phyloP scores from a whole-genome alignment of 2,113 vertebrate species.

The Oryzias woworae region DNA sequence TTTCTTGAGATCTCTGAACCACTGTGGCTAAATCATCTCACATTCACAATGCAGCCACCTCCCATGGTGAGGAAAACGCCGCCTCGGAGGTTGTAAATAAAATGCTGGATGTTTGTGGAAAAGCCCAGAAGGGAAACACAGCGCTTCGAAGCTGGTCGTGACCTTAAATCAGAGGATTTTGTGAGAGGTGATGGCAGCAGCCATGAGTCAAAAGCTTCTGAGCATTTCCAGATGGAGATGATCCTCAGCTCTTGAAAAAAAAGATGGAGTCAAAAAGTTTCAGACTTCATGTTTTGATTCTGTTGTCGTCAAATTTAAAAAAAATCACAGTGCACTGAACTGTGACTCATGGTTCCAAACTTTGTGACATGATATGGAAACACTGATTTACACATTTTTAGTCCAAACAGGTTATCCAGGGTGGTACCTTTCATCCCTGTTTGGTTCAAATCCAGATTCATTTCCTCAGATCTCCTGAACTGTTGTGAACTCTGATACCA shows the following conservation, averaged over 20 bases:
- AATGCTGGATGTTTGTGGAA: conserved; percentile 65
- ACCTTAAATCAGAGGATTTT: conserved; percentile 73
- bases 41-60: conserved; percentile 28
- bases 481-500: too few species aligned
- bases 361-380: too few species aligned
- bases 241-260: conserved; percentile 32
- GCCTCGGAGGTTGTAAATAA: conserved; percentile 73
- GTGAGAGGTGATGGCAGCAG: conserved; percentile 62
- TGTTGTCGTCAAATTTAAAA: too few species aligned
- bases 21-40: conserved; percentile 28
- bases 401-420: too few species aligned
- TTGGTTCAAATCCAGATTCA: too few species aligned
- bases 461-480: too few species aligned
- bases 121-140: conserved; percentile 52
- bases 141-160: conserved; percentile 54
- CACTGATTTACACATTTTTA: too few species aligned
- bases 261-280: conserved; percentile 13
- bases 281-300: conserved; percentile 4
- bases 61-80: conserved; percentile 43
- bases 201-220: conserved; percentile 58
- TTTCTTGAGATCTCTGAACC: conserved; percentile 7
- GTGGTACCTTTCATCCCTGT: too few species aligned
- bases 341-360: too few species aligned
- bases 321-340: too few species aligned
- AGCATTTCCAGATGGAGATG: conserved; percentile 70